Evolutionary conservation across 2,797 vertebrate genomes (phyloP), one percentile per base, ranked within the genome.

Genomic region (Odontamblyopus rebecca): DNA sequence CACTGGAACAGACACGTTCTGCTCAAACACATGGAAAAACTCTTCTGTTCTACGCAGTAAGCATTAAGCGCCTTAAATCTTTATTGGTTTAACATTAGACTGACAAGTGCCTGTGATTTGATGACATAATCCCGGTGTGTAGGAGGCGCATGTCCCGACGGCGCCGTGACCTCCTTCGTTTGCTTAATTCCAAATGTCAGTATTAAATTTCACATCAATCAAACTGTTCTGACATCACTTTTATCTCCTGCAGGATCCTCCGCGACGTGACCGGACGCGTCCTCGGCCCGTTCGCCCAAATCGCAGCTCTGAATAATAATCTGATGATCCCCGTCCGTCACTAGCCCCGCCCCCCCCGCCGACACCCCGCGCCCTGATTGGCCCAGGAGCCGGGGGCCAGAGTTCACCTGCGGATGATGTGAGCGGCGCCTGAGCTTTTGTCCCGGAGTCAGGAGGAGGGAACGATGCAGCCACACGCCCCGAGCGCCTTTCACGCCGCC

Each of bases 251-350:
- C 41, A 18, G 57, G 29, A 32, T 19, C 18, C 15, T n/a, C 6
- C 0, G 23, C 75, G 70, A 68, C 85, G 61, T 75, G 82, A 85
- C 78, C 32, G 44, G 57, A 79, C 50, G 27, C 7, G 48, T 67
- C 18, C 7, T 30, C 19, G 4, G 6, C 5, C 48, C n/a, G 26
- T 67, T 48, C n/a, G 41, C 19, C 9, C 7, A 61, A 78, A 81
- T 70, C 15, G 4, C 67, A 78, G 70, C 19, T 70, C 79, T 78
- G 82, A 84, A 86, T 23, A 23, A 23, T 23, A 75, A 72, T 69
- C 71, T 80, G 75, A 86, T 88, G 89, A 91, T 91, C 88, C 86
- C 70, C 80, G 83, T 88, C 86, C 70, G 86, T 89, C 89, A 85
- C 71, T 61, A 81, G 81, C 57, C 78, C 73, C 74, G 81, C 32